Evolutionary conservation across 2,888 invertebrate species (phyloP), one percentile per base, ranked within the genome.

Genomic region (Drosophila colorata): DNA sequence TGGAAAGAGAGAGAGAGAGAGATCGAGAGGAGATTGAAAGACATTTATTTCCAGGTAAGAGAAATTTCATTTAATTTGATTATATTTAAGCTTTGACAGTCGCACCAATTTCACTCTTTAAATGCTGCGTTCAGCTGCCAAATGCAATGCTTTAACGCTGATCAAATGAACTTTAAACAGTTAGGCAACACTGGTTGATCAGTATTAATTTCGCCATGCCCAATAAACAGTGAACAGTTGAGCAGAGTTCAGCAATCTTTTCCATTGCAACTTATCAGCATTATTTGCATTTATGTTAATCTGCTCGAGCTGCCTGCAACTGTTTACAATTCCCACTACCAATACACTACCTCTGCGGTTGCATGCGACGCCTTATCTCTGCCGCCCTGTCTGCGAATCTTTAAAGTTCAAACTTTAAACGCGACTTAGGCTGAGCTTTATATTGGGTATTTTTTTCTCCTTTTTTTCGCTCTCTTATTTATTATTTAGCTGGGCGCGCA

Each of bases 211-310:
- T 14, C 7, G 51, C 51, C 20, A 18, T 6, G 2, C 7, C 37
- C 37, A 14, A 14, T 14, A 6, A 14, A 8, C 7, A 37, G 2
- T 7, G 8, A 7, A 7, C 38, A 38, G 20, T 7, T 18, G 20
- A 16, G n/a, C 47, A 25, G 14, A 28, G 35, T 44, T 13, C 18
- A 9, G 8, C 46, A 52, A 47, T 66, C 59, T 67, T 58, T 55
- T 6, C 20, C 20, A n/a, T 7, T 28, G 28, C 28, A 28, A 28
- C 28, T 28, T 28, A 28, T 59, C 38, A 18, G 40, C 61, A n/a
- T 33, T 57, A 69, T 69, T 69, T 69, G 69, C 69, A 70, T 57
- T 57, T 69, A 69, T 70, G 69, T 18, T 56, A 70, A 70, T 69
- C 41, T 53, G 23, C 33, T 57, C 40, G 20, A 28, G 9, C 9